Evolutionary conservation across 1,140 invertebrate species (phyloP).

Genomic region (Drosophila pseudoananassae): DNA sequence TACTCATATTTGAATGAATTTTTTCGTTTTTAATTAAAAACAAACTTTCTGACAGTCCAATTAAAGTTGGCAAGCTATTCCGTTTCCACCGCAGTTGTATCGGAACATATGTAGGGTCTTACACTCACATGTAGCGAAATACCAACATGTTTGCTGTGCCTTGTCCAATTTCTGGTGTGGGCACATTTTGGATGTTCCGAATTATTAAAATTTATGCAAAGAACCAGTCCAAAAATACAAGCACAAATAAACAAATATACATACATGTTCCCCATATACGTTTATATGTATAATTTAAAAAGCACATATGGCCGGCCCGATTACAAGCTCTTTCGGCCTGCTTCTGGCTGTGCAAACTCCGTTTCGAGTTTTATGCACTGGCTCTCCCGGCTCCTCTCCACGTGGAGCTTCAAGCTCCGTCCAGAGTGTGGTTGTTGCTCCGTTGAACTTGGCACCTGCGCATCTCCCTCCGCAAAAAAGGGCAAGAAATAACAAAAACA

Average conservation of each 20-base stretch:
- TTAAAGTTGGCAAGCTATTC: conserved; percentile 2
- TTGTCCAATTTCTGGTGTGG: conserved; percentile 13
- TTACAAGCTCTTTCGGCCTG: background rate
- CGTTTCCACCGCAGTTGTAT: conserved; percentile 1
- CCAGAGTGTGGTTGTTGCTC: too few species aligned
- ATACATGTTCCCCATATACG: background rate
- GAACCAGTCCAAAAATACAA: conserved; percentile 37
- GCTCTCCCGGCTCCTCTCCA: conserved; percentile 3
- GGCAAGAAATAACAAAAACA: conserved; percentile 42
- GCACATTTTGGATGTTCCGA: conserved; percentile 25
- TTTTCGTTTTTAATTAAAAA: conserved; percentile 2
- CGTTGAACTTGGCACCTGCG: conserved; percentile 55
- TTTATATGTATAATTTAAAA: background rate
- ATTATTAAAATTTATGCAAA: conserved; percentile 56
- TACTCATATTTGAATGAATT: background rate
- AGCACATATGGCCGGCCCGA: background rate
- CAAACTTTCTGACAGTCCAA: background rate
- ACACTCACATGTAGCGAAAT: conserved; percentile 1
- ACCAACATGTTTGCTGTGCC: conserved; percentile 4
- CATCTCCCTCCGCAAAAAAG: conserved; percentile 22
- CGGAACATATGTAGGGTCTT: conserved; percentile 10
- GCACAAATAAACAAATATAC: conserved; percentile 11
- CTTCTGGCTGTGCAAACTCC: background rate
- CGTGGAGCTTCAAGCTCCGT: conserved; percentile 6
- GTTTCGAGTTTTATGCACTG: conserved; percentile 7